These are phyloP conservation scores for Hofmannophila pseudospretella DNA, from an alignment of 2,888 invertebrate species.

Conservation along the genomic window DNA sequence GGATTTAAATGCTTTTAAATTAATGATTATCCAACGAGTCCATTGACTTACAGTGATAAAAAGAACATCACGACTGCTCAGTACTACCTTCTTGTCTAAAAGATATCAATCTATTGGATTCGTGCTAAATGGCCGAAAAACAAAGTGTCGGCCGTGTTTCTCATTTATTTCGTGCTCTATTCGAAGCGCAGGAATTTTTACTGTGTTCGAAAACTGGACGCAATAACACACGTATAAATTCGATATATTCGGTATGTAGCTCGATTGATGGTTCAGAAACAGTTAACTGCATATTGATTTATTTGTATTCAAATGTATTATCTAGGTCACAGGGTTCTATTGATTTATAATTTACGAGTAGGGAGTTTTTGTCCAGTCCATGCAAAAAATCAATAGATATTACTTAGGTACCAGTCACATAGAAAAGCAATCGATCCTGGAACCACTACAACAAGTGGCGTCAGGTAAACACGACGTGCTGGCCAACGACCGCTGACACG, in stretches of 20 bases:
- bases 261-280: too few relatives aligned
- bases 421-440: constrained; percentile 19
- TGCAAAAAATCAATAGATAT: constrained; percentile 14
- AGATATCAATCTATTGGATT: constrained; percentile 9
- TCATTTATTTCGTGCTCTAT: background rate
- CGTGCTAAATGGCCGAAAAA: constrained; percentile 10
- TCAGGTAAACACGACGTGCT: constrained; percentile 9
- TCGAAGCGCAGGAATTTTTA: background rate
- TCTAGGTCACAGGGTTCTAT: constrained; percentile 32
- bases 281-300: constrained; percentile 23
- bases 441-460: constrained; percentile 11
- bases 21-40: too few relatives aligned
- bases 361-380: constrained; percentile 12
- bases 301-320: constrained; percentile 16
- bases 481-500: constrained; percentile 13
- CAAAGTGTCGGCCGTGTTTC: background rate
- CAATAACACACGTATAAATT: too few relatives aligned
- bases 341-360: constrained; percentile 33
- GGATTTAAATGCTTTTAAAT: too few relatives aligned
- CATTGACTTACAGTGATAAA: too few relatives aligned
- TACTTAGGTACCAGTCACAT: constrained; percentile 8
- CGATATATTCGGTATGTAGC: too few relatives aligned
- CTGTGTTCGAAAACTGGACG: too few relatives aligned
- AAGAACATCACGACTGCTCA: background rate
- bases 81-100: background rate